Base-by-base conservation (phyloP, 2,797 vertebrate species). In the Oreochromis grahami region DNA sequence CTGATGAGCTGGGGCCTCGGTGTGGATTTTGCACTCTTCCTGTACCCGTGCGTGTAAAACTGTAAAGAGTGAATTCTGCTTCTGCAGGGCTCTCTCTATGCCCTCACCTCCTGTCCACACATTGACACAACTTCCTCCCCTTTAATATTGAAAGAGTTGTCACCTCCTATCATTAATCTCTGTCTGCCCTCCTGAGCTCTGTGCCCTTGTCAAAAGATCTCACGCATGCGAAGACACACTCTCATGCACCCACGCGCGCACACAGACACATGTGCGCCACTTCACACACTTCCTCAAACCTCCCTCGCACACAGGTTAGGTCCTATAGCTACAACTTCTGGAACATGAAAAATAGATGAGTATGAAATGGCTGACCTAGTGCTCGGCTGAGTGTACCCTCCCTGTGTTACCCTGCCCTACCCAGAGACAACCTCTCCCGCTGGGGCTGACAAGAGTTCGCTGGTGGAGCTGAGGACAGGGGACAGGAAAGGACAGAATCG, bases 151-250 rank as follows among this genome's bases (percentile, higher is more conserved):
- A 91, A 90, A 86, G 79, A 91, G 83, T 88, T 92, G 91, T 88
- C 86, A 88, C 79, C 82, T 88, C 83, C 84, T 72, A 83, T 93
- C 91, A 94, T 94, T 92, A 93, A 90, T 94, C 91, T 92, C 82
- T 88, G 89, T 92, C 91, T 78, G 81, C 76, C 80, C 84, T 81
- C 82, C 86, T 58, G 77, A 85, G 91, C 80, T 86, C 38, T 34
- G 43, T 89, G 92, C 80, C 91, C 90, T 91, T 93, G 88, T 77
- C 43, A 55, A 84, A 88, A 86, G 82, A 86, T 86, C 79, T 77
- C 34, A n/a, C 79, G 38, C 68, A 48, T 5, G 12, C 48, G 7
- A 34, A 65, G 68, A 38, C 36, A 72, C 83, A 79, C 68, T 9
- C 52, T 21, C 8, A 3, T 21, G 6, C 76, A 48, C 32, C 41